A percentile compares a stretch with the other conserved stretches of the same genome.
Evolutionary conservation across 2,797 vertebrate species (phyloP).

Genomic region (Kryptopterus vitreolus): DNA sequence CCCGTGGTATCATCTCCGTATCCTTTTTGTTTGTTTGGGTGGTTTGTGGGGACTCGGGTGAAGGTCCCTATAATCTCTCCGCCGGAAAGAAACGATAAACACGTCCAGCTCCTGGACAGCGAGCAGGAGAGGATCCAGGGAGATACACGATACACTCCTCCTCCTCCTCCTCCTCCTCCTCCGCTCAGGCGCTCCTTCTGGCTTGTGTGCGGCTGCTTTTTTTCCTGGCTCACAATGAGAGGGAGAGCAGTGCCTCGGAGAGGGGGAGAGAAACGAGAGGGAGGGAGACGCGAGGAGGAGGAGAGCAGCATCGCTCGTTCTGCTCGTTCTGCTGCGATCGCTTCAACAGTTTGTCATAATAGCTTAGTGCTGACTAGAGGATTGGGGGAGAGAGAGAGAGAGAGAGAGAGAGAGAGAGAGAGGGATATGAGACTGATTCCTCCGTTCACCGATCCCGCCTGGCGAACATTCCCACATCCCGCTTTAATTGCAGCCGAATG

Average conservation of each 20-base stretch:
- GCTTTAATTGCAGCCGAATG: neutral
- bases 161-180: no score
- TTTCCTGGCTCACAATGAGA: constrained; percentile 48
- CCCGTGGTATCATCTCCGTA: constrained; percentile 12
- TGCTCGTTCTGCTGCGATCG: constrained; percentile 46
- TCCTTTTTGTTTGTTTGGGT: neutral
- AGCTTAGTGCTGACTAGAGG: constrained; percentile 61
- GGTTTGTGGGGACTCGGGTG: no score
- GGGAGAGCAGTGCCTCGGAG: constrained; percentile 24
- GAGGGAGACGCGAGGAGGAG: constrained; percentile 44
- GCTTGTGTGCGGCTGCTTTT: constrained; percentile 33
- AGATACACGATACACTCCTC: no score
- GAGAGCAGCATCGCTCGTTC: constrained; percentile 47
- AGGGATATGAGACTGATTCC: neutral
- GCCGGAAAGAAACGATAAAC: neutral
- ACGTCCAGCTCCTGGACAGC: neutral
- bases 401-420: constrained; percentile 15
- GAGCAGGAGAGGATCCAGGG: neutral
- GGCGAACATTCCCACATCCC: neutral
- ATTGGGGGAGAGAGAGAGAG: constrained; percentile 30
- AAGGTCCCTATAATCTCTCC: neutral
- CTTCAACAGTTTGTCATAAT: constrained; percentile 69
- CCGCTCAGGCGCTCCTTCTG: neutral
- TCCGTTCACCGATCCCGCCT: neutral
- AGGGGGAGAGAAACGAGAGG: constrained; percentile 26